A percentile compares a stretch with the other conserved stretches of the same genome.
These are phyloP conservation scores for Cataglyphis rosenhaueri DNA, from an alignment of 2,888 invertebrate species.

Conservation along the genomic window DNA sequence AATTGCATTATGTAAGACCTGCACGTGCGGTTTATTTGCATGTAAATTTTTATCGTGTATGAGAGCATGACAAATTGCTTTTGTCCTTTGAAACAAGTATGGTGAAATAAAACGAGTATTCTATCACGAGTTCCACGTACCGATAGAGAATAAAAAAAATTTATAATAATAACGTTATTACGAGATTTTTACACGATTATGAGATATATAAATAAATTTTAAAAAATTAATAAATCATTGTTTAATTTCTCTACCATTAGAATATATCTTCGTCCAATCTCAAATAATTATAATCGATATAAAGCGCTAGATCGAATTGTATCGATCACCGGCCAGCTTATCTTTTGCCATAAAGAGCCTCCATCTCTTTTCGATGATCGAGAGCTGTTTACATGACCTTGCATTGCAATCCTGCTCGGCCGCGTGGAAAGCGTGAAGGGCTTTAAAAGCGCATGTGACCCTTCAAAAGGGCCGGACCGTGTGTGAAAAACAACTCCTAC, in stretches of 20 bases:
- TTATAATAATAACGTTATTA: neutral
- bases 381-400: conserved; percentile 48
- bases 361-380: neutral
- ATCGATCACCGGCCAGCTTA: neutral
- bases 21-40: conserved; percentile 38
- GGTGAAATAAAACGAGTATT: conserved; percentile 15
- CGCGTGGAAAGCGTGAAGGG: conserved; percentile 28
- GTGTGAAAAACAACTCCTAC: conserved; percentile 60
- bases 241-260: neutral
- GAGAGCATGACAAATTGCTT: conserved; percentile 45
- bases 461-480: conserved; percentile 53
- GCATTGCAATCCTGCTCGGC: conserved; percentile 17
- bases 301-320: neutral
- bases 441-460: conserved; percentile 54
- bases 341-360: conserved; percentile 4
- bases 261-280: neutral
- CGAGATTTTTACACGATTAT: neutral
- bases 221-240: neutral
- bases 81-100: conserved; percentile 21
- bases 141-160: conserved; percentile 2
- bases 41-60: conserved; percentile 41
- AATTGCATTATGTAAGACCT: conserved; percentile 42
- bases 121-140: neutral
- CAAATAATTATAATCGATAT: conserved; percentile 3
- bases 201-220: neutral